Evolutionary conservation across 2,797 vertebrate genomes (phyloP).

Genomic region (Rhinella marina): DNA sequence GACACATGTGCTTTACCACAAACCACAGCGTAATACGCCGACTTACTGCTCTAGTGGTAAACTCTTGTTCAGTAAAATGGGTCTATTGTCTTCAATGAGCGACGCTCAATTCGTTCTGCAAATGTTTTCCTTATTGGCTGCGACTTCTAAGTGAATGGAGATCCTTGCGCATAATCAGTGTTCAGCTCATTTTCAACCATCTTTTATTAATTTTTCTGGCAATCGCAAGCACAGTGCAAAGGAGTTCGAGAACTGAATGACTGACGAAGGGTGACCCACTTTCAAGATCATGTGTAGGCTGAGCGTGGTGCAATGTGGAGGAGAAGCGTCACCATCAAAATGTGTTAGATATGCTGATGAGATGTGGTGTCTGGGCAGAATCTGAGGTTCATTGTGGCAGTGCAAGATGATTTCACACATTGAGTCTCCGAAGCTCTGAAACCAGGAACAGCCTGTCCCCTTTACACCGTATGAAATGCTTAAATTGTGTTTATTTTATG

Average conservation of each 20-base stretch:
- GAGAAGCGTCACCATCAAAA: not conserved
- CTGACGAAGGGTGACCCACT: not conserved
- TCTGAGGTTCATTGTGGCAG: not conserved
- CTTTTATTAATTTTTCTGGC: not conserved
- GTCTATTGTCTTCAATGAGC: constrained; percentile 23
- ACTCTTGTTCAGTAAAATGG: not conserved
- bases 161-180: constrained; percentile 9
- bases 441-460: not conserved
- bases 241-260: not conserved
- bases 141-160: constrained; percentile 32
- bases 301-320: not conserved
- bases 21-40: not conserved
- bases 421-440: not conserved
- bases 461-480: not conserved
- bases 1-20: constrained; percentile 6
- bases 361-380: not conserved
- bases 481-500: constrained; percentile 6
- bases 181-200: not conserved
- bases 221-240: not conserved
- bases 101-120: constrained; percentile 41
- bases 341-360: not conserved
- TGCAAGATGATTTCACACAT: not conserved
- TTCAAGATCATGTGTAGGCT: not conserved
- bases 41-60: not conserved
- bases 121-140: constrained; percentile 11